Evolutionary conservation across 2,113 vertebrate genomes (phyloP), one percentile per base, ranked within the genome.

Genomic region (Corydoras maculifer): DNA sequence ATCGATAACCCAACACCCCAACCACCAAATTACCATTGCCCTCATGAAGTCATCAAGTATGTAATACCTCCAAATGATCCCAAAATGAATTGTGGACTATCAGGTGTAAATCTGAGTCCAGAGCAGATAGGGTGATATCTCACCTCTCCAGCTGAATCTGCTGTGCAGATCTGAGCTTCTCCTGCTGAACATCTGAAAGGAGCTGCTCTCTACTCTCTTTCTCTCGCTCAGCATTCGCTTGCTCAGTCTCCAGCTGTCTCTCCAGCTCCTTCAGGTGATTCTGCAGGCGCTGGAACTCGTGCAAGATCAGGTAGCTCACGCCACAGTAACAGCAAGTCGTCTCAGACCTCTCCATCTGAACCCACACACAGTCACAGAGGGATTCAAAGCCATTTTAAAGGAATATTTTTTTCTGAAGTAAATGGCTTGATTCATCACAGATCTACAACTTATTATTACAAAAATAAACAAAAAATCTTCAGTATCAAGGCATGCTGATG

Each of bases 321-420:
- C 94, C 94, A 3, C 93, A 97, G 84, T 94, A 97, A 55, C 85
- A 88, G 77, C 94, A 97, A 64, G 89, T 86, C 0, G 90, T 96
- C 79, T 95, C 91, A 29, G 90, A 86, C 80, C 31, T 87, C 54
- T 82, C 82, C 87, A 90, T 90, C 86, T 88, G 77, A 50, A 72
- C 32, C 68, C 55, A 31, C 70, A 74, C 71, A 79, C 8, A 63
- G 10, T 77, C 18, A 70, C 15, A 75, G 31, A 74, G 9, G 12
- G 18, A 71, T 48, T 8, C 62, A 30, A 66, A 58, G 49, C 18
- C 18, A 25, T 25, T 25, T 25, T 25, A 25, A 25, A 25, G 18
- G 18, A 25, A 25, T 25, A 25, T 25, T 25, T 25, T 25, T 25
- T 25, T 25, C 18, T 25, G 18, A 25, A 2, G 18, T 25, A 25